phyloP scores from a whole-genome alignment of 2,888 invertebrate genomes.

The Argynnis bischoffii region DNA sequence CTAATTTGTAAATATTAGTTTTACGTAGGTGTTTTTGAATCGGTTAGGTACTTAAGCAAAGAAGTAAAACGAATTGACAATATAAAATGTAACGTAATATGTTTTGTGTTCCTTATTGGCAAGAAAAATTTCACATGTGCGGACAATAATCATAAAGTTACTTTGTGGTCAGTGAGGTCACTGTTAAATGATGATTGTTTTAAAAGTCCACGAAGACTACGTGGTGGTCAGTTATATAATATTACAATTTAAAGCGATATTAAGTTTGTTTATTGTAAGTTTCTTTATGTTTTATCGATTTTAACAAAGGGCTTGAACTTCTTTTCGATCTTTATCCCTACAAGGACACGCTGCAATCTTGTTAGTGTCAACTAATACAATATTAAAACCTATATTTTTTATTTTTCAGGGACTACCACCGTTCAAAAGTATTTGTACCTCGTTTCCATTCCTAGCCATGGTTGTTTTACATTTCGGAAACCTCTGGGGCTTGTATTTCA shows the following conservation, averaged over 20 bases:
- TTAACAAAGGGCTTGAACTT: too few species aligned
- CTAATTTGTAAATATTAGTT: too few species aligned
- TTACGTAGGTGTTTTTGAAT: too few species aligned
- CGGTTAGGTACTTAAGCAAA: too few species aligned
- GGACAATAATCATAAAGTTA: slow-evolving; percentile 10
- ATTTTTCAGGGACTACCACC: slow-evolving; percentile 85
- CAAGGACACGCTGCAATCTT: background rate
- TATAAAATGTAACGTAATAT: background rate
- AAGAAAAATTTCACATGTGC: background rate
- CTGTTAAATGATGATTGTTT: background rate
- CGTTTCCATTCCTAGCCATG: slow-evolving; percentile 87
- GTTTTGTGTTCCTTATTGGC: background rate
- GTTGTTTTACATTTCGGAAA: slow-evolving; percentile 87
- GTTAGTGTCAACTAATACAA: slow-evolving; percentile 13
- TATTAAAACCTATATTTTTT: slow-evolving; percentile 15
- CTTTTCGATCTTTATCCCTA: too few species aligned
- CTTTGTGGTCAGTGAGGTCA: slow-evolving; percentile 13
- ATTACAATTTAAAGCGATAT: too few species aligned
- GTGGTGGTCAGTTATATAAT: too few species aligned
- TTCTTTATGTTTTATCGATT: too few species aligned
- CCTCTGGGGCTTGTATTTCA: slow-evolving; percentile 88
- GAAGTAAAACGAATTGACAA: background rate
- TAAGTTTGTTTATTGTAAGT: too few species aligned
- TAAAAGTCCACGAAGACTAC: too few species aligned
- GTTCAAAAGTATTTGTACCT: slow-evolving; percentile 82